phyloP scores from a whole-genome alignment of 2,113 vertebrate genomes.

The Syngnathus typhle region DNA sequence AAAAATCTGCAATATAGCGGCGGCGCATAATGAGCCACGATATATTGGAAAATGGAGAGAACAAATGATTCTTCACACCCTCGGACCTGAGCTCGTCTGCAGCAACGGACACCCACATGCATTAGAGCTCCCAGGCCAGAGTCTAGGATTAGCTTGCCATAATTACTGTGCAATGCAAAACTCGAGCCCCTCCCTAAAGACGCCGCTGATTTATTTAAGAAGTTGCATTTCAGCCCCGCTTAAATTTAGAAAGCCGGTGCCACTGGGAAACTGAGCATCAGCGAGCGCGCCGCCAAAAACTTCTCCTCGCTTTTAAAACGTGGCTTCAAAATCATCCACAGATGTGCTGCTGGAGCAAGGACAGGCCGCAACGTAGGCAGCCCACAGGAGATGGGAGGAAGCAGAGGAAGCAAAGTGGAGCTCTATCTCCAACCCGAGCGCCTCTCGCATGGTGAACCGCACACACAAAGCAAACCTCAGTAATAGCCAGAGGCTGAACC shows the following conservation, averaged over 20 bases:
- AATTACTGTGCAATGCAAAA: conserved; percentile 51
- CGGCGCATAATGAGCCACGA: neutral
- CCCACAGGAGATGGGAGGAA: conserved; percentile 39
- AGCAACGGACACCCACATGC: conserved; percentile 32
- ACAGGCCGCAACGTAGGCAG: conserved; percentile 32
- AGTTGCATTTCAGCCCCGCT: conserved; percentile 34
- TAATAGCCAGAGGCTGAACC: conserved; percentile 48
- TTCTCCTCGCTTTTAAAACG: conserved; percentile 35
- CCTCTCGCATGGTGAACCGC: conserved; percentile 33
- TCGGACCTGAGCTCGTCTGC: conserved; percentile 3
- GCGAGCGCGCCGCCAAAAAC: conserved; percentile 23
- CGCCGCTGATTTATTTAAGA: conserved; percentile 41
- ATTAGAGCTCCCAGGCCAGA: conserved; percentile 28
- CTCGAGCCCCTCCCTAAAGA: conserved; percentile 34
- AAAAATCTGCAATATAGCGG: no score
- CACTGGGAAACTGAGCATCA: conserved; percentile 24
- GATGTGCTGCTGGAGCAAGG: conserved; percentile 54
- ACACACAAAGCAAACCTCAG: conserved; percentile 21
- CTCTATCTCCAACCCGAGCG: conserved; percentile 44
- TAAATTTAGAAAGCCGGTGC: conserved; percentile 45
- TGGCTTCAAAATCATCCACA: conserved; percentile 58
- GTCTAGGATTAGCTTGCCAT: conserved; percentile 50
- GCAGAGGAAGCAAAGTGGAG: conserved; percentile 22
- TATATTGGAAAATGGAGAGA: neutral
- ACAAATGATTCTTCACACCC: neutral